phyloP scores from a whole-genome alignment of 2,797 vertebrate species.

The Amniataba percoides region DNA sequence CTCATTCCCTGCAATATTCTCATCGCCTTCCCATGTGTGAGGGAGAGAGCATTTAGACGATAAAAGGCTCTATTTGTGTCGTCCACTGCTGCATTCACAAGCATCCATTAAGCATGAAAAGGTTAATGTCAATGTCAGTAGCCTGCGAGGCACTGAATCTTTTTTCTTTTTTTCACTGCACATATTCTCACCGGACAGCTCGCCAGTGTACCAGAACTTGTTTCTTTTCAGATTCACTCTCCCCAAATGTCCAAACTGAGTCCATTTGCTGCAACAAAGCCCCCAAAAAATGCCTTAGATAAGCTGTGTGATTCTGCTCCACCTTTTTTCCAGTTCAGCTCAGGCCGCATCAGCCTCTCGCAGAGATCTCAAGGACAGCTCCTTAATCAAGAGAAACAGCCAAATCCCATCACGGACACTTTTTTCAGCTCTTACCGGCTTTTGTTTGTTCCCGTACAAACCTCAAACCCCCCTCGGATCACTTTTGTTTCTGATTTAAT shows the following conservation, averaged over 20 bases:
- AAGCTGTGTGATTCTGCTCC: conserved; percentile 4
- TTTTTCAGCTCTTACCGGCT: conserved; percentile 10
- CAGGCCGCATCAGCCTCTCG: neutral
- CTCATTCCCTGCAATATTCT: conserved; percentile 58
- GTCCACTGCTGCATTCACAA: conserved; percentile 23
- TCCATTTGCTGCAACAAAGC: conserved; percentile 6
- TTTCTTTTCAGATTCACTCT: conserved; percentile 26
- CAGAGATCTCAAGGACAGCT: conserved; percentile 20
- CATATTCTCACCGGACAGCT: conserved; percentile 13
- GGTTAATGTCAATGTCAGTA: conserved; percentile 51
- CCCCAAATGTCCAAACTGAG: neutral
- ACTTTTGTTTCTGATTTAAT: conserved; percentile 45
- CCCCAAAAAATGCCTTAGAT: neutral
- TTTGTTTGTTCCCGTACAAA: conserved; percentile 23
- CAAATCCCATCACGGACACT: conserved; percentile 1
- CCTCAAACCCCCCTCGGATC: conserved; percentile 14
- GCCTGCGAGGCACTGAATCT: conserved; percentile 17
- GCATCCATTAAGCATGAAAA: conserved; percentile 42
- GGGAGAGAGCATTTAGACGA: conserved; percentile 44
- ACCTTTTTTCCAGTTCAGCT: conserved; percentile 10
- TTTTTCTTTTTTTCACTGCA: conserved; percentile 5
- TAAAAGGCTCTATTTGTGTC: conserved; percentile 34
- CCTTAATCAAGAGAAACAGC: conserved; percentile 46
- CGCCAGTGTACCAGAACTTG: neutral
- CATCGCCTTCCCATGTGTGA: conserved; percentile 36